These are phyloP conservation scores for Podarcis lilfordi DNA, from an alignment of 2,797 vertebrate species.

Conservation along the genomic window DNA sequence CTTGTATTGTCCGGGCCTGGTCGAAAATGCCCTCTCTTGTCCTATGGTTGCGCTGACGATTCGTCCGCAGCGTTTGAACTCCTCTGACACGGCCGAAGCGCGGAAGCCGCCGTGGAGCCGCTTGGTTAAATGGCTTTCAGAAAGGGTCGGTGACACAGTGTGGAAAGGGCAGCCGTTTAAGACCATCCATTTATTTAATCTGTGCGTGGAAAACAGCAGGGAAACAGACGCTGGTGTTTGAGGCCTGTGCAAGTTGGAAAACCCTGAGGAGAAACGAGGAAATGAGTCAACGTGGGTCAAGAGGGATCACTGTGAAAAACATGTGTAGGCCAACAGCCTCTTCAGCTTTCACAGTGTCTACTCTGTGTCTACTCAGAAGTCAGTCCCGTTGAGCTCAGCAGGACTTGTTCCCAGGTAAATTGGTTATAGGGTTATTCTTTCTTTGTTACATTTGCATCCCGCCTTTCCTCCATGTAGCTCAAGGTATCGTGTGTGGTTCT, in stretches of 20 bases:
- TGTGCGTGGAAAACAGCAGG: neutral
- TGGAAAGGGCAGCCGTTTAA: constrained; percentile 41
- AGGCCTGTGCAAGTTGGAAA: neutral
- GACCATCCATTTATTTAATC: too few relatives aligned
- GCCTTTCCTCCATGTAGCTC: too few relatives aligned
- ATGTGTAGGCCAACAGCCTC: too few relatives aligned
- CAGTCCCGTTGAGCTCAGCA: too few relatives aligned
- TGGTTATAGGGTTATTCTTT: too few relatives aligned
- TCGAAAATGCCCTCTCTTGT: constrained; percentile 36
- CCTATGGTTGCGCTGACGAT: neutral
- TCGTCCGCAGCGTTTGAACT: constrained; percentile 27
- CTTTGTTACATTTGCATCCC: too few relatives aligned
- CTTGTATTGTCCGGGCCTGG: constrained; percentile 6
- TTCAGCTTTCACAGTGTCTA: too few relatives aligned
- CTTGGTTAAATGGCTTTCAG: constrained; percentile 25
- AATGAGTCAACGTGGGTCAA: neutral
- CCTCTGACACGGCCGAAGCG: constrained; percentile 29
- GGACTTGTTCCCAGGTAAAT: too few relatives aligned
- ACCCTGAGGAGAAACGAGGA: neutral
- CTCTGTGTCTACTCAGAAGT: too few relatives aligned
- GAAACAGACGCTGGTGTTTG: constrained; percentile 17
- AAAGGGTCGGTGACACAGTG: constrained; percentile 7
- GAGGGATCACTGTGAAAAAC: neutral
- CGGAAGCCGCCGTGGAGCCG: neutral
- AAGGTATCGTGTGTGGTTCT: too few relatives aligned